Percentiles rank a stretch among this genome's conserved stretches.
phyloP scores from a whole-genome alignment of 2,888 invertebrate genomes.

The Heterodera filipjevi region DNA sequence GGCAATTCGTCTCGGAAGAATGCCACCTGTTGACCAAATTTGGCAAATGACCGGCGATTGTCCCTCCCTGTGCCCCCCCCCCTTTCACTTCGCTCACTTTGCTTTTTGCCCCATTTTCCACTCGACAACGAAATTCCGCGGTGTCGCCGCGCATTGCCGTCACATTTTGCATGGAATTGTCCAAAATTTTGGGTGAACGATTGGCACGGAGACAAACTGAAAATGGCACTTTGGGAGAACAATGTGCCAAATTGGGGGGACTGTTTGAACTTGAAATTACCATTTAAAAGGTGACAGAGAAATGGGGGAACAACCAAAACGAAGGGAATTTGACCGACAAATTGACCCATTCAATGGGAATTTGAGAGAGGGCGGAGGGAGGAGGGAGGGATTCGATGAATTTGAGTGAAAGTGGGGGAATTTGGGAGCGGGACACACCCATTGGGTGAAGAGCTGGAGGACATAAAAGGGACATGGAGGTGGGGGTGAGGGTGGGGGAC shows the following conservation, averaged over 20 bases:
- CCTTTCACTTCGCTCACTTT: constrained; percentile 58
- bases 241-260: too few species aligned
- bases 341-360: neutral
- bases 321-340: constrained; percentile 27
- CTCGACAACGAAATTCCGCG: constrained; percentile 60
- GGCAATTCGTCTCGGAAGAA: constrained; percentile 60
- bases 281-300: constrained; percentile 57
- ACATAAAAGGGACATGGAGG: constrained; percentile 3
- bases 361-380: neutral
- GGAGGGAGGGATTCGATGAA: neutral
- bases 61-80: too few species aligned
- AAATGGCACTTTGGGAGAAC: constrained; percentile 35
- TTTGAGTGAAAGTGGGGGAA: neutral
- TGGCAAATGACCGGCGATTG: too few species aligned
- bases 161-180: constrained; percentile 54
- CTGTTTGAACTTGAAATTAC: constrained; percentile 20
- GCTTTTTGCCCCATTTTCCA: constrained; percentile 68
- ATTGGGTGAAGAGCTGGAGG: neutral
- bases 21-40: constrained; percentile 48
- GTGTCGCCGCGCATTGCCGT: constrained; percentile 61
- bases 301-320: constrained; percentile 55
- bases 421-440: neutral
- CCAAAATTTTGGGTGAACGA: constrained; percentile 23
- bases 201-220: constrained; percentile 56
- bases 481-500: neutral